A percentile compares a stretch with the other conserved stretches of the same genome.
Conservation (phyloP, 2,888 invertebrate genomes). For the Rhimphoctona megacephalus region DNA sequence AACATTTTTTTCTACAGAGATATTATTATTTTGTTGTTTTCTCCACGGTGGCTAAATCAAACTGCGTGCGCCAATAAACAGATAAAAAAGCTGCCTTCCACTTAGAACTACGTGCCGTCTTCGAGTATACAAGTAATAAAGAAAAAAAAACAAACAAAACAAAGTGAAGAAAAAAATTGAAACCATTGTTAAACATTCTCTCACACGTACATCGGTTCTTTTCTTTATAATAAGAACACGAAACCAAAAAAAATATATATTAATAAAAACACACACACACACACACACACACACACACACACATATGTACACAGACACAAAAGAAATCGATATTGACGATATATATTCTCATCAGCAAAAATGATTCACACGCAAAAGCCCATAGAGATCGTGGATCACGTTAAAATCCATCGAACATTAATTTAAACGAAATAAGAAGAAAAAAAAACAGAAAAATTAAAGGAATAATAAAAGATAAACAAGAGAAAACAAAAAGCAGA, state of each 20-base stretch:
- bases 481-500: constrained; percentile 19
- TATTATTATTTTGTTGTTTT: constrained; percentile 24
- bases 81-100: constrained; percentile 70
- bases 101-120: constrained; percentile 71
- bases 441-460: background rate
- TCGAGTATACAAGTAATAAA: constrained; percentile 69
- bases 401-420: constrained; percentile 61
- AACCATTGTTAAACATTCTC: constrained; percentile 62
- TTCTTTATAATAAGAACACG: constrained; percentile 52
- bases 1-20: background rate
- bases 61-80: constrained; percentile 59
- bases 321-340: constrained; percentile 33
- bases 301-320: constrained; percentile 15
- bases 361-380: constrained; percentile 40
- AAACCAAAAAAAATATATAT: constrained; percentile 11
- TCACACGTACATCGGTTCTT: constrained; percentile 62
- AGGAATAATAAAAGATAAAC: background rate
- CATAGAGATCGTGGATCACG: constrained; percentile 53
- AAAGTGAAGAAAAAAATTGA: constrained; percentile 18
- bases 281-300: background rate
- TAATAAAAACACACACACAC: background rate
- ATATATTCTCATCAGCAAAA: constrained; percentile 45
- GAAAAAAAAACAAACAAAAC: constrained; percentile 43
- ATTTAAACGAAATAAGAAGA: constrained; percentile 38
- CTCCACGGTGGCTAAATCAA: constrained; percentile 52